Base-by-base conservation (phyloP, 2,888 invertebrate species). In the Agrotis puta region DNA sequence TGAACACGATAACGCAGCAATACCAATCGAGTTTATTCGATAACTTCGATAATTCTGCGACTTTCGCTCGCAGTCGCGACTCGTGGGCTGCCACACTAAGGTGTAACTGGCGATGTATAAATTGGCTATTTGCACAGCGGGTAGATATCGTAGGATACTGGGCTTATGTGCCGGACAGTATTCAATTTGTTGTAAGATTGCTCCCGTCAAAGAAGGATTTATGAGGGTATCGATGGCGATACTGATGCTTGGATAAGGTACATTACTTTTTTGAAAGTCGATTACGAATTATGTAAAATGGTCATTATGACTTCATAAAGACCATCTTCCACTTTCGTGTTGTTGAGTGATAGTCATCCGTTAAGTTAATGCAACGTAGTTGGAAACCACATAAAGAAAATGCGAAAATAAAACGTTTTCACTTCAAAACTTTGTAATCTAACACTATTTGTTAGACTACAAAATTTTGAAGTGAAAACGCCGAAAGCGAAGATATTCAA, bases 121-220 rank as follows among this genome's bases (percentile, higher is more conserved):
- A 90, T 88, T 88, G 87, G 83, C 82, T 91, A 90, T 91, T 91
- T 90, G 88, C 88, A 84, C 84, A 83, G 85, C 85, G 83, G 79
- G 81, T 78, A 71, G 85, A 83, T 88, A 87, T 86, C 87, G 82
- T 69, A 74, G 86, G 85, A 86, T 87, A 88, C 83, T 79, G 79
- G 79, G 82, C 67, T 79, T 80, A 82, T 78, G 74, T 83, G 79
- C 77, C 77, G 58, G 82, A 82, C 82, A 77, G 79, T 85, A 88
- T 89, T 89, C 88, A 90, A 91, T 90, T 90, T 90, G 88, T 87
- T 84, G 85, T 74, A 70, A 85, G 85, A 88, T 87, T 88, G 82
- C 79, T 63, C 75, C 77, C 78, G 79, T 82, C 85, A 64, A 75
- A 69, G 70, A 53, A 58, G 74, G 82, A 88, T 88, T 88, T 88